Base-by-base conservation (phyloP, 1,140 invertebrate species). In the Odontomachus brunneus region DNA sequence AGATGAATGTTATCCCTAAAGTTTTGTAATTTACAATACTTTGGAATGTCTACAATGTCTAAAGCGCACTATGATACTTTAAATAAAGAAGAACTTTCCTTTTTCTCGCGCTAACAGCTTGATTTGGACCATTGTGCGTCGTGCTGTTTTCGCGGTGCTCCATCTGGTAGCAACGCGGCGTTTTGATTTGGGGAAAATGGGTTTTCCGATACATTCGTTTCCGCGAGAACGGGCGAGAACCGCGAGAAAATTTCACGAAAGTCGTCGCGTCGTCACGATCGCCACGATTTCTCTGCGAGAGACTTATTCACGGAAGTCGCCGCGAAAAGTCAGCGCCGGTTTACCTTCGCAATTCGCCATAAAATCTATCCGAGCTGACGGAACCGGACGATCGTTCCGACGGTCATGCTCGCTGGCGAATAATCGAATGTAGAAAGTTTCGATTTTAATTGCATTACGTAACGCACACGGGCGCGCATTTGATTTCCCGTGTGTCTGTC, bases 261-360 rank as follows among this genome's bases (percentile, higher is more conserved):
- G 67, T 85, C n/a, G 33, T 59, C 51, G 14, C n/a, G 7, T n/a
- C 51, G 63, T 48, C 59, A 49, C 63, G 66, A 4, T n/a, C 51
- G 63, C 53, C 59, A 49, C 63, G 66, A 87, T 87, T 86, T 83
- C 71, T 83, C 85, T 62, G 22, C 26, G 26, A n/a, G 38, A 71
- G 29, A 57, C 49, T 24, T 44, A 60, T 55, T 59, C 49, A 49
- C 84, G 84, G 69, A 86, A 86, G 78, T 71, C 63, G 19, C 53
- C 51, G 26, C 38, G 69, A 85, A 76, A 76, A 76, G 60, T 55
- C 69, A 17, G 7, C 24, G 62, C 63, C 24, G 48, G 44, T 81
- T 82, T 67, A 67, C 76, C 84, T 66, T 63, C 38, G 24, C 60
- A 55, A 51, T 22, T 19, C n/a, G 44, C n/a, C 24, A 53, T 63